Percentiles rank a stretch among this genome's conserved stretches.
These are phyloP conservation scores for Dysmachus trigonus DNA, from an alignment of 2,888 invertebrate species.

Conservation along the genomic window DNA sequence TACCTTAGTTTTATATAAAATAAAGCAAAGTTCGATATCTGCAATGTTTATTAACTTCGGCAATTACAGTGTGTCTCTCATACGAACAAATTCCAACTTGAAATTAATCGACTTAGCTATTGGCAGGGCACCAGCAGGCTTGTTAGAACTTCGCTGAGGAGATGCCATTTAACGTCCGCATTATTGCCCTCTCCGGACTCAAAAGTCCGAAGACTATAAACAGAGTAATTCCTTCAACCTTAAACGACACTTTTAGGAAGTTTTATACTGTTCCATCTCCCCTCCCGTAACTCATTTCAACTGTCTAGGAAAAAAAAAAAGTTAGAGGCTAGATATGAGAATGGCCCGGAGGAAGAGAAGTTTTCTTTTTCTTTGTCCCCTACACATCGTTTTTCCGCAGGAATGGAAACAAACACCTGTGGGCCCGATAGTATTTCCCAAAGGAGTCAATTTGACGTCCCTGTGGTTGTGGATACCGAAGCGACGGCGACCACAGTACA, in stretches of 20 bases:
- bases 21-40: not conserved
- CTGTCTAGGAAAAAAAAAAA: conserved; percentile 39
- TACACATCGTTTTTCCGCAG: conserved; percentile 13
- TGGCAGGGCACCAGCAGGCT: not conserved
- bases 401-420: conserved; percentile 29
- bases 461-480: not conserved
- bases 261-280: not conserved
- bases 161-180: not conserved
- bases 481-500: not conserved
- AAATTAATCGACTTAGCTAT: conserved; percentile 12
- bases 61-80: not conserved
- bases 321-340: conserved; percentile 26
- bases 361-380: conserved; percentile 35
- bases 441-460: conserved; percentile 22
- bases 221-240: conserved; percentile 48
- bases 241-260: conserved; percentile 47
- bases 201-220: conserved; percentile 47
- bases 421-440: conserved; percentile 21
- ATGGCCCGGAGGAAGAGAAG: conserved; percentile 5
- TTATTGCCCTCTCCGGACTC: not conserved
- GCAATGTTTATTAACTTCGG: not conserved
- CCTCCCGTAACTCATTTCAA: conserved; percentile 39
- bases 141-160: not conserved
- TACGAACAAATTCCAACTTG: not conserved
- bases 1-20: not conserved